phyloP scores from a whole-genome alignment of 2,888 invertebrate species.

The Cryptus armator region DNA sequence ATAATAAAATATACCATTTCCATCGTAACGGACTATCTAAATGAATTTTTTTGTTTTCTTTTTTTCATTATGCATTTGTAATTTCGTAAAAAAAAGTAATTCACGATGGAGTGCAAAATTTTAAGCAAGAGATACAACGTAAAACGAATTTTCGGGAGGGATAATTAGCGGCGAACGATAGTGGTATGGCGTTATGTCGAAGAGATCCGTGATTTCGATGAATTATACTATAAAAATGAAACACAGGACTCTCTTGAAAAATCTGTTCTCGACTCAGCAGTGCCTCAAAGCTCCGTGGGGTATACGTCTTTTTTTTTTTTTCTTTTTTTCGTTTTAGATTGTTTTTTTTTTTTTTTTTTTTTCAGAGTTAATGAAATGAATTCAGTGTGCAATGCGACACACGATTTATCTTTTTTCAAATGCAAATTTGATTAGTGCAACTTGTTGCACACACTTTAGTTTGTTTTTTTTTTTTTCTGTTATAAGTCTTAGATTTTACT shows the following conservation, averaged over 20 bases:
- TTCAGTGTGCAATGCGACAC: conserved; percentile 44
- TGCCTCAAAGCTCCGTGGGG: conserved; percentile 3
- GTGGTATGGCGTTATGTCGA: neutral
- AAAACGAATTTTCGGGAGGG: conserved; percentile 18
- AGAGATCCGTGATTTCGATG: conserved; percentile 29
- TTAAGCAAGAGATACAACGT: conserved; percentile 11
- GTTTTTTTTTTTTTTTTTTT: neutral
- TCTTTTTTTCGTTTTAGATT: neutral
- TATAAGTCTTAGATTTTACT: conserved; percentile 58
- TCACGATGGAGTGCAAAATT: conserved; percentile 46
- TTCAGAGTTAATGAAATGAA: conserved; percentile 38
- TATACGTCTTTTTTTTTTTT: neutral
- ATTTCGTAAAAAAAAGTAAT: conserved; percentile 37
- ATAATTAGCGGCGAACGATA: conserved; percentile 14
- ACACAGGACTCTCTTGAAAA: neutral
- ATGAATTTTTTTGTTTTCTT: conserved; percentile 1
- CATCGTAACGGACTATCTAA: conserved; percentile 46
- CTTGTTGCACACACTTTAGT: conserved; percentile 51
- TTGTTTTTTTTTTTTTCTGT: conserved; percentile 29
- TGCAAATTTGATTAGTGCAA: conserved; percentile 56
- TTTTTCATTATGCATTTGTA: conserved; percentile 16
- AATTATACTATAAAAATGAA: conserved; percentile 19
- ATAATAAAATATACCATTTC: conserved; percentile 69
- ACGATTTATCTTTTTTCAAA: conserved; percentile 32
- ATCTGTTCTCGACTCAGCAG: neutral